Evolutionary conservation across 2,797 vertebrate genomes (phyloP), one percentile per base, ranked within the genome.

Genomic region (Caiman crocodilus): DNA sequence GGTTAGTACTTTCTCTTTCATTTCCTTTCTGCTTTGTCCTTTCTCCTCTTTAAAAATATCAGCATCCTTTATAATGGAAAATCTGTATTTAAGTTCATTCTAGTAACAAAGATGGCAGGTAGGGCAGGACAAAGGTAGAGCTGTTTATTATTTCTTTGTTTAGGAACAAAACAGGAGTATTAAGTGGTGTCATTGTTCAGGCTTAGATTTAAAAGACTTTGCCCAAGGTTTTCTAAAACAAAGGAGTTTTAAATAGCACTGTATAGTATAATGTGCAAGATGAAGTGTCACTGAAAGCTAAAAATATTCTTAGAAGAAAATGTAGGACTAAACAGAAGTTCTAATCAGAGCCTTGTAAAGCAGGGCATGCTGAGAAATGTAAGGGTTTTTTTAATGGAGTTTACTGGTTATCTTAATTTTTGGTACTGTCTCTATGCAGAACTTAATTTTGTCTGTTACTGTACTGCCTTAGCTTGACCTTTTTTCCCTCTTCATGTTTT

Each of bases 151-250:
- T 5, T 23, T 84, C 74, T 20, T 81, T 90, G 17, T 92, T 93
- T 81, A 81, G 56, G 30, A 14, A 86, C 74, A 81, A 86, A 15
- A 16, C 35, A 10, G 2, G 8, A 79, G 25, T 35, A 88, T 85
- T 88, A 93, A 76, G 17, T 84, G 73, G 67, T 63, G 15, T 21
- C 32, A 50, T 35, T 90, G 12, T 84, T 92, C 6, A 57, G 63
- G 14, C 8, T 91, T 17, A 14, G 69, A 96, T 95, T 96, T 90
- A 92, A 95, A 96, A 26, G 32, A 79, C 20, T 84, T 96, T 93
- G 80, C 59, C 69, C 77, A 95, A 90, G n/a, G 3, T 4, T 85
- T 73, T 94, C 57, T 84, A 84, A 91, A 92, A 94, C 23, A 95
- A 84, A 82, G 32, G 14, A 75, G 61, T 93, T 94, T 79, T 85